Conservation (phyloP, 2,888 invertebrate species). For the Hermaeophaga mercurialis region DNA sequence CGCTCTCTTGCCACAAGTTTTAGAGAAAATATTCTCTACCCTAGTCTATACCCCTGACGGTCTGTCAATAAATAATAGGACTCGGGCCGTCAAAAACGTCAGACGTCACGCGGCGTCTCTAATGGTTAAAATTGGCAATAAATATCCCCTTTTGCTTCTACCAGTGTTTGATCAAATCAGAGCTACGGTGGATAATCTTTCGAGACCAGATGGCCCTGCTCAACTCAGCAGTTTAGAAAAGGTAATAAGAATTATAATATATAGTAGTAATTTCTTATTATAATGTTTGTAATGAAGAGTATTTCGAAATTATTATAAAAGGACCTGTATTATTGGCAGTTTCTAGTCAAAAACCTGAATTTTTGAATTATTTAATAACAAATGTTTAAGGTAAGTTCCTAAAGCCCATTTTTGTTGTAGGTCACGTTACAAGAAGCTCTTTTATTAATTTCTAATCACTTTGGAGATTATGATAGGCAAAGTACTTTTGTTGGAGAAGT, state of each 20-base stretch:
- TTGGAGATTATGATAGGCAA: conserved; percentile 79
- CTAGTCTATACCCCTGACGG: conserved; percentile 75
- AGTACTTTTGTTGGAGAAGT: conserved; percentile 71
- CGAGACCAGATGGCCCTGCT: conserved; percentile 66
- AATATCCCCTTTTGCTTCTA: conserved; percentile 82
- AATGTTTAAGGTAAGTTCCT: no score
- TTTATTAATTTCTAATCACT: conserved; percentile 85
- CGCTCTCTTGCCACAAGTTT: conserved; percentile 73
- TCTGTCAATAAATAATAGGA: conserved; percentile 56
- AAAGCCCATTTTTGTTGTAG: conserved; percentile 50
- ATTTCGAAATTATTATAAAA: no score
- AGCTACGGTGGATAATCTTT: conserved; percentile 73
- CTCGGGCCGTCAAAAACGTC: conserved; percentile 36
- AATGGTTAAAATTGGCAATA: conserved; percentile 87
- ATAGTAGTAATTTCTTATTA: background rate
- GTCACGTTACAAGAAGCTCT: conserved; percentile 81
- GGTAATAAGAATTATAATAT: conserved; percentile 52
- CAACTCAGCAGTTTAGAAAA: conserved; percentile 82
- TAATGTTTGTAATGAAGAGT: no score
- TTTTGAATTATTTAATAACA: no score
- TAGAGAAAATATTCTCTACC: conserved; percentile 88
- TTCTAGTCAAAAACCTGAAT: no score
- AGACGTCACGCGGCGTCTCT: conserved; percentile 87
- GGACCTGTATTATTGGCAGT: no score
- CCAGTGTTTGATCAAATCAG: conserved; percentile 88